phyloP scores from a whole-genome alignment of 2,113 vertebrate genomes.

The Propithecus coquereli region DNA sequence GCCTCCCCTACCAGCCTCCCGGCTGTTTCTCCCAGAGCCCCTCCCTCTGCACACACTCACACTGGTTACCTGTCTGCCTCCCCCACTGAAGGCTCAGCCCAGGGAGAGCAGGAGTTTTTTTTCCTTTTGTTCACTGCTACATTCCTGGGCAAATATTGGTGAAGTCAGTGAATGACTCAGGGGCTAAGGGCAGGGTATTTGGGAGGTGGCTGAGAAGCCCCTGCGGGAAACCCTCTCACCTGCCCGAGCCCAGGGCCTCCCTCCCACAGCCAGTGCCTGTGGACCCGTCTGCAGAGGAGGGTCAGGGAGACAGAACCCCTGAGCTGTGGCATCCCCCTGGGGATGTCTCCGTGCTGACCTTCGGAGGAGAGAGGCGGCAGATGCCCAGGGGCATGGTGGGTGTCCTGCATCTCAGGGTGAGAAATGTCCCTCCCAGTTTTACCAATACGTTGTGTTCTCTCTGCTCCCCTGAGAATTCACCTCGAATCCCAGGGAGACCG shows the following conservation, averaged over 20 bases:
- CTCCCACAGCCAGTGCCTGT: not conserved
- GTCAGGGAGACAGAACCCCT: not conserved
- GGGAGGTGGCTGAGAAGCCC: not conserved
- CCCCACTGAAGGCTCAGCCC: not conserved
- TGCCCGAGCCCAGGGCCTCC: not conserved
- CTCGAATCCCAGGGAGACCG: not conserved
- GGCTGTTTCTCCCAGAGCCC: too few species aligned
- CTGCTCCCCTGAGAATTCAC: not conserved
- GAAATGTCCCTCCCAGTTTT: too few species aligned
- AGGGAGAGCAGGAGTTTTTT: fast-evolving
- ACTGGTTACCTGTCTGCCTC: not conserved
- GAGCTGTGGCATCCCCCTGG: too few species aligned
- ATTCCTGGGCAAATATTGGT: not conserved
- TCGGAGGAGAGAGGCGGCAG: fast-evolving
- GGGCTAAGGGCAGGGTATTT: not conserved
- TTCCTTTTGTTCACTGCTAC: not conserved
- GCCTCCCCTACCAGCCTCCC: too few species aligned
- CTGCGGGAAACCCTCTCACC: not conserved
- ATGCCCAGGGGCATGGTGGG: too few species aligned
- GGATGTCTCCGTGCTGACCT: not conserved
- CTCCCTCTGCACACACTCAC: too few species aligned
- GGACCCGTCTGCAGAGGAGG: too few species aligned
- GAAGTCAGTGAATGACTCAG: not conserved
- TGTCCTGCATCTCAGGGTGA: too few species aligned
- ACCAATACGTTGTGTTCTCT: not conserved